Conservation (phyloP, 2,888 invertebrate species). For the Phragmatobia fuliginosa region DNA sequence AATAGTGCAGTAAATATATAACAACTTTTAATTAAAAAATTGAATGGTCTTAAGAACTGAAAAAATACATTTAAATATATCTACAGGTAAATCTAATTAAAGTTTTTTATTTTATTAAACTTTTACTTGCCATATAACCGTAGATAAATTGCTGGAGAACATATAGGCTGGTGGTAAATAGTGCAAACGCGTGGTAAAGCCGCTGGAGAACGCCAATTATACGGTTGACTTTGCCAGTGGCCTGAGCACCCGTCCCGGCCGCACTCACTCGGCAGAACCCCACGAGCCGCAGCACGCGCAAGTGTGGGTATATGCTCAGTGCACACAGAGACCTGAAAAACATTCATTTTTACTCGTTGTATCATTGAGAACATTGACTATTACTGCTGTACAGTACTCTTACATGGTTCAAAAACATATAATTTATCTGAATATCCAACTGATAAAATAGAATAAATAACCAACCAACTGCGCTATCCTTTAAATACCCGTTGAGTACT, state of each 20-base stretch:
- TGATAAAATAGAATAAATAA: neutral
- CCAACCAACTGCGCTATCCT: neutral
- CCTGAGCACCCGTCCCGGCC: constrained; percentile 2
- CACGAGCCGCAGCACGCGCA: constrained; percentile 52
- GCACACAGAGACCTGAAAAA: constrained; percentile 42
- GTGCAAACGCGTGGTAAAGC: constrained; percentile 56
- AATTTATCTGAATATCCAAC: neutral
- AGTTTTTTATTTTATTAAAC: too few relatives aligned
- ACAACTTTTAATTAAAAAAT: too few relatives aligned
- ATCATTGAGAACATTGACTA: neutral
- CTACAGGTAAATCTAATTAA: too few relatives aligned
- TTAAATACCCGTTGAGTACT: neutral
- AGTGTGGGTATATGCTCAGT: constrained; percentile 54
- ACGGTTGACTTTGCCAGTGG: constrained; percentile 6
- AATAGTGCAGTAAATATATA: too few relatives aligned
- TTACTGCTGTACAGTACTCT: neutral
- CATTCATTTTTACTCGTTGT: neutral
- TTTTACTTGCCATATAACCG: constrained; percentile 58
- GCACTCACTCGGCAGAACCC: constrained; percentile 45
- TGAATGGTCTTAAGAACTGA: too few relatives aligned
- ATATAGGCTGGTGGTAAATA: constrained; percentile 57
- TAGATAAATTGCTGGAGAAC: constrained; percentile 64
- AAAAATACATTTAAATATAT: too few relatives aligned
- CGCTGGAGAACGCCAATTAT: constrained; percentile 5
- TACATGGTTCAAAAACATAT: neutral